Percentiles rank a stretch among this genome's conserved stretches.
Conservation (phyloP, 2,888 invertebrate species). For the Tromatobia lineatoria region DNA sequence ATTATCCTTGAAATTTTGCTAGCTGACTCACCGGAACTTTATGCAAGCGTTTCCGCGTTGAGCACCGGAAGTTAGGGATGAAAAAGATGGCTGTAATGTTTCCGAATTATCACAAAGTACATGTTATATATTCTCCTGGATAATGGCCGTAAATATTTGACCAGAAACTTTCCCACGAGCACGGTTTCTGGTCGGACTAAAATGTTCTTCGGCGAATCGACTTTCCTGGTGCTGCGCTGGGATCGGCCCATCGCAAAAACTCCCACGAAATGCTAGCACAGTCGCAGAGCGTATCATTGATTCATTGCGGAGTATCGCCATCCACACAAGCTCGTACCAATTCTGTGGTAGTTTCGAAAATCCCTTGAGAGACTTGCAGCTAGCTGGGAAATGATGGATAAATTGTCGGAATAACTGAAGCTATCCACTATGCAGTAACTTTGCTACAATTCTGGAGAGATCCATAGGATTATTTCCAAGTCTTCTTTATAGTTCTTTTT, state of each 20-base stretch:
- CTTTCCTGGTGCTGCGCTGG: not conserved
- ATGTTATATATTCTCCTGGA: slow-evolving; percentile 11
- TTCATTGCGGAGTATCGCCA: slow-evolving; percentile 44
- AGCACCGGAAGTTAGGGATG: not conserved
- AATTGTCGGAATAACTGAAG: not conserved
- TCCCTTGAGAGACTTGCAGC: slow-evolving; percentile 32
- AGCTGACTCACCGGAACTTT: no score
- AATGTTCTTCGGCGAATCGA: slow-evolving; percentile 12
- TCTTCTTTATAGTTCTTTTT: not conserved
- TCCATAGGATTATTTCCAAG: not conserved
- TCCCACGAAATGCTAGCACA: slow-evolving; percentile 6
- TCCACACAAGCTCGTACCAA: not conserved
- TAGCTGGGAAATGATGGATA: slow-evolving; percentile 43
- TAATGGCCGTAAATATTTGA: slow-evolving; percentile 26
- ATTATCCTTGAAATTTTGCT: no score
- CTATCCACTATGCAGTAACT: not conserved
- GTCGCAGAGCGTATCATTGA: slow-evolving; percentile 26
- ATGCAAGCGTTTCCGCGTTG: not conserved
- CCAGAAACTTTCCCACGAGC: slow-evolving; percentile 14
- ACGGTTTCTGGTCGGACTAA: slow-evolving; percentile 7
- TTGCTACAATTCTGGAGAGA: not conserved
- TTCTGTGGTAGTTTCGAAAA: not conserved
- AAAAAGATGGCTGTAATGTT: slow-evolving; percentile 1
- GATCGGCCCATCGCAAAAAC: not conserved
- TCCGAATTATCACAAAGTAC: slow-evolving; percentile 3